A percentile compares a stretch with the other conserved stretches of the same genome.
Conservation (phyloP, 2,113 vertebrate genomes). For the Mungos mungo region DNA sequence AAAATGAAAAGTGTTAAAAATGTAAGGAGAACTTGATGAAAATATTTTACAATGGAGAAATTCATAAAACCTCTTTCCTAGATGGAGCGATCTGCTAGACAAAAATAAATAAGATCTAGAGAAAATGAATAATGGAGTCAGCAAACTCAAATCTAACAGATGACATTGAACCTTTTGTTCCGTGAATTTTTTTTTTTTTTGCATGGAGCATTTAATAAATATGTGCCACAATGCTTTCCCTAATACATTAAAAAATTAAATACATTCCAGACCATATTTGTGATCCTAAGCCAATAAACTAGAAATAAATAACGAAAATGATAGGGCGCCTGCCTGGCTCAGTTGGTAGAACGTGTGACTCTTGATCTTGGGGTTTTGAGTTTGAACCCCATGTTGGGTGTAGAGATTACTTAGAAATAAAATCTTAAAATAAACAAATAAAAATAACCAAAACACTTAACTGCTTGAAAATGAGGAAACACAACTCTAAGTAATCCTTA, state of each 20-base stretch:
- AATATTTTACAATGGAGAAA: neutral
- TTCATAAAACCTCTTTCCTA: neutral
- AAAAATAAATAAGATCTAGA: neutral
- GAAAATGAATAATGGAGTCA: neutral
- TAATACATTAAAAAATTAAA: neutral
- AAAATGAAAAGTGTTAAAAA: conserved; percentile 11
- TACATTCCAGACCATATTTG: neutral
- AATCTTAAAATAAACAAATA: too few species aligned
- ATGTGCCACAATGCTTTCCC: neutral
- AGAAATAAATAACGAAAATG: neutral
- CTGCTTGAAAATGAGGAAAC: conserved; percentile 11
- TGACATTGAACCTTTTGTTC: neutral
- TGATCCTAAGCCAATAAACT: neutral
- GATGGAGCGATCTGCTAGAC: neutral
- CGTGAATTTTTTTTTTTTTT: neutral
- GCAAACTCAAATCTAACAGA: neutral
- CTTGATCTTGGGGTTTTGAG: too few species aligned
- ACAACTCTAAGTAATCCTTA: neutral
- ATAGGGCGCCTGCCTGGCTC: neutral
- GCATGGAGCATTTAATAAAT: neutral
- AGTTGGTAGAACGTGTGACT: too few species aligned
- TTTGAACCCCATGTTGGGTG: too few species aligned
- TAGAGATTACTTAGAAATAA: too few species aligned
- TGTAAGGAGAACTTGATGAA: neutral
- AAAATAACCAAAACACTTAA: neutral